Conservation (phyloP, 1,140 invertebrate species). For the Drosophila willistoni region DNA sequence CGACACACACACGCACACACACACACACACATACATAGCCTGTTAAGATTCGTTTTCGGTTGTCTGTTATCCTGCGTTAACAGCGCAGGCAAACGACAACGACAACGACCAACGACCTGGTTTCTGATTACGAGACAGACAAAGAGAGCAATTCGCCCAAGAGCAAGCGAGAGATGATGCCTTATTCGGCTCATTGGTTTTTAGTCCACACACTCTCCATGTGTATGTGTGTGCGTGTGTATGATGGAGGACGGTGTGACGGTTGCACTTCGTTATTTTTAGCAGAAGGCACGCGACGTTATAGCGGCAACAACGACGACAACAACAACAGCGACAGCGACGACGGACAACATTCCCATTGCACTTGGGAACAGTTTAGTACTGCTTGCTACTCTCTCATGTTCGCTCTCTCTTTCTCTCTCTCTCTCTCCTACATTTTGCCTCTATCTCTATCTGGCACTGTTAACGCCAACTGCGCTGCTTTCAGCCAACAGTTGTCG, state of each 20-base stretch:
- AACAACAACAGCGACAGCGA: background rate
- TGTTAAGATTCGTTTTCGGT: constrained; percentile 10
- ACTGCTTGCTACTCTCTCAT: background rate
- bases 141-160: constrained; percentile 5
- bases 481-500: constrained; percentile 31
- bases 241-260: no score
- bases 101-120: constrained; percentile 38
- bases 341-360: background rate
- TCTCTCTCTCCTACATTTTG: background rate
- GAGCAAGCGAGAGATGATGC: constrained; percentile 8
- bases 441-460: background rate
- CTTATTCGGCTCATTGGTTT: constrained; percentile 17
- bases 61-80: constrained; percentile 18
- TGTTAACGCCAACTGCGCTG: constrained; percentile 32
- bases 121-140: constrained; percentile 29
- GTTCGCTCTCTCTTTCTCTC: background rate
- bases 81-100: constrained; percentile 10
- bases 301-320: background rate
- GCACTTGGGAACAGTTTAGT: constrained; percentile 13
- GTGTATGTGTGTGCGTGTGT: background rate
- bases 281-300: constrained; percentile 17
- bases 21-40: background rate
- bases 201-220: constrained; percentile 10
- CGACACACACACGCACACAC: background rate
- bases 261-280: constrained; percentile 16